A percentile compares a stretch with the other conserved stretches of the same genome.
phyloP scores from a whole-genome alignment of 35 echinoderm and acorn worm genomes.

The Strongylocentrotus purpuratus region DNA sequence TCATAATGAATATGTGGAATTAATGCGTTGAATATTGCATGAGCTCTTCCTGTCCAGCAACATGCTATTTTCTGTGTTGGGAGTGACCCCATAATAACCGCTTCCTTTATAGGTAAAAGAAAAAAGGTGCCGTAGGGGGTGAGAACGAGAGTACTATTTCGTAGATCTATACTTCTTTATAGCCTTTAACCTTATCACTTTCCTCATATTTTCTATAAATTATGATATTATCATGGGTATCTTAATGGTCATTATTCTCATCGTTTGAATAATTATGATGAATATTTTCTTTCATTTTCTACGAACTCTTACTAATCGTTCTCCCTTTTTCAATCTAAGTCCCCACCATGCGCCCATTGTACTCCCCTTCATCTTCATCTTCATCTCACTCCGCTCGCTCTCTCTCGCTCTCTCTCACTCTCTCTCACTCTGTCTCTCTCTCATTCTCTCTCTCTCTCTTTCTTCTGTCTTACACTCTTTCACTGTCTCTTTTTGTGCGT shows the following conservation, averaged over 20 bases:
- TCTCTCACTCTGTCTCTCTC: background rate
- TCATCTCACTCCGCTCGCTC: background rate
- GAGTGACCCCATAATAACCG: background rate
- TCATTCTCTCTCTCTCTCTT: too few relatives aligned
- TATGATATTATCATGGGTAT: background rate
- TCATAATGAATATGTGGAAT: background rate
- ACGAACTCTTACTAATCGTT: background rate
- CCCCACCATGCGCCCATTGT: too few relatives aligned
- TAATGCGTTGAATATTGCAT: slow-evolving; percentile 11
- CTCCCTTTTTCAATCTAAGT: background rate
- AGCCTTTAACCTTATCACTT: background rate
- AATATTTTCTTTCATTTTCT: background rate
- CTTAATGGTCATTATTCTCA: background rate
- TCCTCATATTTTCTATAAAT: background rate
- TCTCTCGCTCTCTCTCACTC: background rate
- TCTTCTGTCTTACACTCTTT: too few relatives aligned
- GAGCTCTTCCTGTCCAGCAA: background rate
- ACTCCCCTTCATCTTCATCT: too few relatives aligned
- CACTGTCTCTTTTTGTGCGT: too few relatives aligned
- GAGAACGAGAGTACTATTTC: background rate
- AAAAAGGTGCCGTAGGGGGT: background rate
- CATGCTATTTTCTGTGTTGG: background rate
- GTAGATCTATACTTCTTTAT: background rate
- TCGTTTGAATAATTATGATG: background rate
- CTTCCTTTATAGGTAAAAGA: background rate